Percentiles rank a stretch among this genome's conserved stretches.
phyloP scores from a whole-genome alignment of 2,797 vertebrate genomes.

The Cottoperca gobio region DNA sequence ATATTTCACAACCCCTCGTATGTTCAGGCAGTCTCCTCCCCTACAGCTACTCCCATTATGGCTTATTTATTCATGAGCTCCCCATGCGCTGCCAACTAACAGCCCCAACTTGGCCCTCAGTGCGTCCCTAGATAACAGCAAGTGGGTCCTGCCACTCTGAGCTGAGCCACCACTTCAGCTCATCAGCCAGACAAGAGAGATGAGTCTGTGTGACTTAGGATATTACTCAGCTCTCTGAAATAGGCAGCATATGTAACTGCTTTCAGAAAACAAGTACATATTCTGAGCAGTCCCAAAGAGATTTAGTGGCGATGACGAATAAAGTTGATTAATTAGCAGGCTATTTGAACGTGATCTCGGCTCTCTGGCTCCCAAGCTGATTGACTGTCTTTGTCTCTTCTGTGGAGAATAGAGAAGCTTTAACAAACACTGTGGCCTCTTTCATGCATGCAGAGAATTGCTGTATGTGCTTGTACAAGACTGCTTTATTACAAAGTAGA shows the following conservation, averaged over 20 bases:
- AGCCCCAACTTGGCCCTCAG: constrained; percentile 49
- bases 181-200: constrained; percentile 24
- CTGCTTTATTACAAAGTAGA: not conserved
- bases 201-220: constrained; percentile 37
- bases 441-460: not conserved
- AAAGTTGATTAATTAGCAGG: constrained; percentile 69
- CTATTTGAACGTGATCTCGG: constrained; percentile 71
- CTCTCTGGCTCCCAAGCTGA: constrained; percentile 59
- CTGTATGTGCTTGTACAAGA: not conserved
- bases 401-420: constrained; percentile 38
- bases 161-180: constrained; percentile 38
- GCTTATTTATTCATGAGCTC: constrained; percentile 74
- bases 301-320: constrained; percentile 46
- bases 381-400: constrained; percentile 50
- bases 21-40: constrained; percentile 73
- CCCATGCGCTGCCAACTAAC: constrained; percentile 50
- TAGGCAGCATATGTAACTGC: constrained; percentile 25
- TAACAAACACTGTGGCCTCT: constrained; percentile 34
- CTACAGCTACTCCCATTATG: constrained; percentile 66
- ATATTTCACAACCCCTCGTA: constrained; percentile 80
- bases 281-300: constrained; percentile 50
- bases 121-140: constrained; percentile 38
- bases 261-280: constrained; percentile 39
- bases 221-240: constrained; percentile 53
- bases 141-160: constrained; percentile 44